Conservation (phyloP, 2,888 invertebrate genomes). For the Agrochola macilenta region DNA sequence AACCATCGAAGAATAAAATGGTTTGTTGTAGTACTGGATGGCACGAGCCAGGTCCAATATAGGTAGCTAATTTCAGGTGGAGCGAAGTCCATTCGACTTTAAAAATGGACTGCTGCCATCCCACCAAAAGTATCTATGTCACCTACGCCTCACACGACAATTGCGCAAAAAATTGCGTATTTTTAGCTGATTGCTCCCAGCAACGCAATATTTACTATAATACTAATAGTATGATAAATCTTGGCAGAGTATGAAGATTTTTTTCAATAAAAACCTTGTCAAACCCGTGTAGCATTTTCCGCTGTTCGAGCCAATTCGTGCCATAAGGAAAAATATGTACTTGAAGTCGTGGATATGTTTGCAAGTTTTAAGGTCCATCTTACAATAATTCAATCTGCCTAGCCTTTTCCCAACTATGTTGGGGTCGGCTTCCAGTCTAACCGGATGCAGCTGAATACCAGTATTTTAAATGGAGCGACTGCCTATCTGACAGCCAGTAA, state of each 20-base stretch:
- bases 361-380: too few relatives aligned
- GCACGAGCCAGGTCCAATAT: background rate
- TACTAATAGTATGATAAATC: conserved; percentile 9
- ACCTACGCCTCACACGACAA: background rate
- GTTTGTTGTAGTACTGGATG: too few relatives aligned
- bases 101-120: background rate
- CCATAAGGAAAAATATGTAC: background rate
- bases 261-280: conserved; percentile 4
- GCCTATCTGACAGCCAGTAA: too few relatives aligned
- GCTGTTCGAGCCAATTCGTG: conserved; percentile 10
- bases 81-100: background rate
- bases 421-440: too few relatives aligned
- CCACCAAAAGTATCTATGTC: conserved; percentile 1
- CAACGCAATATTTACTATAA: background rate
- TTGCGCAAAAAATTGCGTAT: background rate
- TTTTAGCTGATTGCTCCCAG: background rate
- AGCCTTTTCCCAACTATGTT: too few relatives aligned
- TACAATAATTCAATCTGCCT: too few relatives aligned
- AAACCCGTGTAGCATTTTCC: background rate
- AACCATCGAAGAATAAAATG: too few relatives aligned
- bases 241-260: conserved; percentile 26
- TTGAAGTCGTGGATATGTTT: too few relatives aligned
- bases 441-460: too few relatives aligned
- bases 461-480: too few relatives aligned
- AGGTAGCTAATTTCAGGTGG: background rate